phyloP scores from a whole-genome alignment of 1,140 invertebrate species.

The Tachypleus tridentatus region DNA sequence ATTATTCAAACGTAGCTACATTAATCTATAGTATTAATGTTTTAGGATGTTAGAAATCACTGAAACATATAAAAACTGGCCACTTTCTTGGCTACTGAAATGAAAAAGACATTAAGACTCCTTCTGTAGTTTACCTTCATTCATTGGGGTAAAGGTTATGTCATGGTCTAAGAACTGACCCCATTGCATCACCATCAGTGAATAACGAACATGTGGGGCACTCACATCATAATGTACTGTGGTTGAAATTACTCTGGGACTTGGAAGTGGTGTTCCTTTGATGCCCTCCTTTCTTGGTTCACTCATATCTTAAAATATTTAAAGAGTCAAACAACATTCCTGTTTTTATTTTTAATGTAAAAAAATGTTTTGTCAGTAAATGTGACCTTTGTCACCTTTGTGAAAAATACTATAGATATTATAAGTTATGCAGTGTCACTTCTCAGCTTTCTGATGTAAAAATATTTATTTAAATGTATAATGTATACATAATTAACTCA shows the following conservation, averaged over 20 bases:
- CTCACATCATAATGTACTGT: conserved; percentile 81
- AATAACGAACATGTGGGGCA: conserved; percentile 67
- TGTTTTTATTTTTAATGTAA: too few species aligned
- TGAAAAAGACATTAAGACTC: too few species aligned
- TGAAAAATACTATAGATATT: too few species aligned
- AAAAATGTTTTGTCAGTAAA: too few species aligned
- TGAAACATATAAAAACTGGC: conserved; percentile 21
- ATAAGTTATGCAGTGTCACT: too few species aligned
- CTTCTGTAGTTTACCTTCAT: conserved; percentile 24
- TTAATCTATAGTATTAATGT: too few species aligned
- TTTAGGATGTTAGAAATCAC: conserved; percentile 31
- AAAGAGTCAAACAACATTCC: conserved; percentile 8
- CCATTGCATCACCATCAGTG: conserved; percentile 64
- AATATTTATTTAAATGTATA: too few species aligned
- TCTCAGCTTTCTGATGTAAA: too few species aligned
- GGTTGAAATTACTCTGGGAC: conserved; percentile 66
- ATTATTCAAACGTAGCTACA: too few species aligned
- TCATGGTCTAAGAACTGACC: conserved; percentile 43
- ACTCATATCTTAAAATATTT: conserved; percentile 47
- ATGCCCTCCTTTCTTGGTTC: conserved; percentile 57
- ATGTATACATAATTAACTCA: too few species aligned
- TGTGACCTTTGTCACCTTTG: not conserved
- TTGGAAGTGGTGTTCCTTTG: conserved; percentile 58
- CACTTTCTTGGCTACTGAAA: too few species aligned
- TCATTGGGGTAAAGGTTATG: conserved; percentile 44